These are phyloP conservation scores for Passer montanus DNA, from an alignment of 2,113 vertebrate species.

Conservation along the genomic window DNA sequence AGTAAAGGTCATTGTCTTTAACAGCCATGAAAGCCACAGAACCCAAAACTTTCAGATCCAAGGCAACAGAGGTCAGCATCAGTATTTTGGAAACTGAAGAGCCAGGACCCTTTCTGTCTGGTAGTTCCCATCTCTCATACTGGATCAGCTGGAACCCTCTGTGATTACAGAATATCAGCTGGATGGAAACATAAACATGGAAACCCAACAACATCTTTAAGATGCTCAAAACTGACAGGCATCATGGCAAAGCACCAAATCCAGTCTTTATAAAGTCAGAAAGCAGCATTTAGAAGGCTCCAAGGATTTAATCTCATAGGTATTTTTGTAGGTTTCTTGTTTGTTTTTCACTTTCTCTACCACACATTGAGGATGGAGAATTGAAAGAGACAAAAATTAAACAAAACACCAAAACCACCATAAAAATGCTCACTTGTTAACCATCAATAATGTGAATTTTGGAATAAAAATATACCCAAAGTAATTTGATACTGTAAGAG, in stretches of 20 bases:
- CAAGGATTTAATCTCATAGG: neutral
- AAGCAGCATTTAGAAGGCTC: neutral
- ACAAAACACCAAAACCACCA: neutral
- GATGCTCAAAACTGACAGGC: neutral
- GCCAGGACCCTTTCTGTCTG: neutral
- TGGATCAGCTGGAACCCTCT: neutral
- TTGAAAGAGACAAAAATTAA: neutral
- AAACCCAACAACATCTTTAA: neutral
- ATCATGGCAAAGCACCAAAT: neutral
- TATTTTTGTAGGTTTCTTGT: neutral
- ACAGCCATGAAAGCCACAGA: neutral
- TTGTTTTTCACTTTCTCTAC: neutral
- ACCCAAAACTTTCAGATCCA: neutral
- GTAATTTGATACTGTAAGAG: neutral
- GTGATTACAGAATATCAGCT: neutral
- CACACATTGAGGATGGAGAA: neutral
- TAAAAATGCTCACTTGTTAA: neutral
- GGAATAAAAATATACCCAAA: neutral
- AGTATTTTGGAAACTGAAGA: neutral
- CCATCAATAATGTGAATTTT: neutral
- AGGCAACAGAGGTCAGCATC: neutral
- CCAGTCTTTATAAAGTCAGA: neutral
- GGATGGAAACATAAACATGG: accelerated
- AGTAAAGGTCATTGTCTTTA: neutral
- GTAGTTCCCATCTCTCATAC: neutral